phyloP scores from a whole-genome alignment of 2,888 invertebrate species.

The Acrobasis consociella region DNA sequence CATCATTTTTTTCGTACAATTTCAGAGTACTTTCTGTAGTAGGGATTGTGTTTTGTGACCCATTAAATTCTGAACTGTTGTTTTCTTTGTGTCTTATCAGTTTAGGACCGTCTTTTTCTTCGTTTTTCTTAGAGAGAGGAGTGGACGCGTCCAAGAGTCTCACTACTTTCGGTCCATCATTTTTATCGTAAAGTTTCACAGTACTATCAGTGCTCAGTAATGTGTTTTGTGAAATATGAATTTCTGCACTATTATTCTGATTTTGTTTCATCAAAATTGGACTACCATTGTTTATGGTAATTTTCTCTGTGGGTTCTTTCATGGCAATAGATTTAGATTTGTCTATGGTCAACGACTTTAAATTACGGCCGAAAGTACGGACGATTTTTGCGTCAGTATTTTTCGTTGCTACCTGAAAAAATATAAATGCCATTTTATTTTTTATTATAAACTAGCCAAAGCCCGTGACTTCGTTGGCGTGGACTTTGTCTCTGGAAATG shows the following conservation, averaged over 20 bases:
- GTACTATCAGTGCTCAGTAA: constrained; percentile 13
- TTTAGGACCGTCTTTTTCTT: background rate
- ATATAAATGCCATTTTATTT: background rate
- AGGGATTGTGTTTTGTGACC: background rate
- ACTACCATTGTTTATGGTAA: background rate
- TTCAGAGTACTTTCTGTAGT: constrained; percentile 6
- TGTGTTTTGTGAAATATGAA: constrained; percentile 1
- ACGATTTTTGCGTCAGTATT: constrained; percentile 39
- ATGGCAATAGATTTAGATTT: constrained; percentile 36
- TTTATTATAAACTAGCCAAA: too few species aligned
- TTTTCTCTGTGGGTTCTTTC: constrained; percentile 21
- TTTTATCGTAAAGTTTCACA: background rate
- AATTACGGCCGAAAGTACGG: constrained; percentile 49
- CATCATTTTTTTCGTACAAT: constrained; percentile 2
- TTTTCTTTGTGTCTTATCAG: background rate
- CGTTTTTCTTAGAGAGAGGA: background rate
- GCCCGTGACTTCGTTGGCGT: too few species aligned
- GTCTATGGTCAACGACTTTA: constrained; percentile 45
- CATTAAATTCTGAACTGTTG: constrained; percentile 3
- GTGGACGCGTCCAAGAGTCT: constrained; percentile 20
- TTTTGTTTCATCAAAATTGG: background rate
- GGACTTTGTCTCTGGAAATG: too few species aligned
- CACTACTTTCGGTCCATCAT: constrained; percentile 29
- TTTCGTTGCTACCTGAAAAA: constrained; percentile 15
- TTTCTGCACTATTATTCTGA: background rate